These are phyloP conservation scores for Tipula vernalis DNA, from an alignment of 2,888 invertebrate genomes.

Conservation along the genomic window DNA sequence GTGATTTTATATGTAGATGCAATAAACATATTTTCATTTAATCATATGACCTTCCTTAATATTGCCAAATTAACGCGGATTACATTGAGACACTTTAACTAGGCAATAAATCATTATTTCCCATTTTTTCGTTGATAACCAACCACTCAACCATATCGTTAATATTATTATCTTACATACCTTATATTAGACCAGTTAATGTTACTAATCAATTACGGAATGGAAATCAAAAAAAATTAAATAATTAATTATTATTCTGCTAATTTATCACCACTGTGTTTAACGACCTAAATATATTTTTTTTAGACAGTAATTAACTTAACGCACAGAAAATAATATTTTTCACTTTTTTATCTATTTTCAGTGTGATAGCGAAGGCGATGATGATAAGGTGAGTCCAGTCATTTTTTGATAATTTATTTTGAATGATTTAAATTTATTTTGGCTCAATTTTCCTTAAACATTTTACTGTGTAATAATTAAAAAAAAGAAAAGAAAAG, in stretches of 20 bases:
- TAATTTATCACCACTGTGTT: neutral
- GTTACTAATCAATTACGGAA: neutral
- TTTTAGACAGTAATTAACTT: neutral
- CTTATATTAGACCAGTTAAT: neutral
- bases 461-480: neutral
- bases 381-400: slow-evolving; percentile 73
- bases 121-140: neutral
- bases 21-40: neutral
- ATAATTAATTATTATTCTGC: neutral
- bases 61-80: neutral
- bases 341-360: slow-evolving; percentile 35
- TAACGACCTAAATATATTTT: slow-evolving; percentile 11
- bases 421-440: neutral
- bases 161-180: neutral
- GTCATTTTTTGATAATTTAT: neutral
- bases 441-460: neutral
- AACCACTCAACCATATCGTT: neutral
- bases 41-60: neutral
- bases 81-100: neutral
- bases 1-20: neutral
- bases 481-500: neutral
- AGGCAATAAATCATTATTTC: neutral
- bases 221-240: neutral
- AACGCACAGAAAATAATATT: neutral
- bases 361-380: slow-evolving; percentile 89